These are phyloP conservation scores for Cremastinae sp. DNA, from an alignment of 2,888 invertebrate genomes.

Conservation along the genomic window DNA sequence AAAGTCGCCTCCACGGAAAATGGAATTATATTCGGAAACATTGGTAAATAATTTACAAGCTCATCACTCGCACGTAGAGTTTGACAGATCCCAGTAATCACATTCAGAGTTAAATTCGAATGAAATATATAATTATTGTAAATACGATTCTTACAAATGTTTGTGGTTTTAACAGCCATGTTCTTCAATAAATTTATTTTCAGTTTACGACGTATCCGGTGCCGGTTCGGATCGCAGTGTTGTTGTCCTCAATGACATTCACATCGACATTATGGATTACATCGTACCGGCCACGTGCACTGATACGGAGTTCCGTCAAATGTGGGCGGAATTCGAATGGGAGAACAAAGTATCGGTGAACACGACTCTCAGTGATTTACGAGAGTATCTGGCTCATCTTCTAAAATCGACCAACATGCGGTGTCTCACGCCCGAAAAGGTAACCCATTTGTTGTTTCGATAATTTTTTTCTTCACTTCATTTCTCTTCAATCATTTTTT, in stretches of 20 bases:
- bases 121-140: too few relatives aligned
- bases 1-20: constrained; percentile 99
- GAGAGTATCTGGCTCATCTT: constrained; percentile 95
- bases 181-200: constrained; percentile 31
- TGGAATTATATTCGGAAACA: constrained; percentile 99
- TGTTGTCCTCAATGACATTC: constrained; percentile 99
- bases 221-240: constrained; percentile 96
- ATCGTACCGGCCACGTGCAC: constrained; percentile 97
- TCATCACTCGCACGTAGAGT: too few relatives aligned
- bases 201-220: constrained; percentile 97
- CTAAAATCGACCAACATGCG: constrained; percentile 99
- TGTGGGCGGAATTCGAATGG: constrained; percentile 99
- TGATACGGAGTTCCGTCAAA: constrained; percentile 97
- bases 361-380: constrained; percentile 94
- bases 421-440: constrained; percentile 98
- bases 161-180: too few relatives aligned
- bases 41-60: constrained; percentile 84
- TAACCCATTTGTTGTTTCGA: constrained; percentile 71
- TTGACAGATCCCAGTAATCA: too few relatives aligned
- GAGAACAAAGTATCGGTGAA: constrained; percentile 99
- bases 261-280: constrained; percentile 99
- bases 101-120: too few relatives aligned
- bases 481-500: neutral
- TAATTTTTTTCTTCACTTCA: neutral
- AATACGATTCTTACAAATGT: too few relatives aligned